phyloP scores from a whole-genome alignment of 2,797 vertebrate genomes.

The Tadarida brasiliensis region DNA sequence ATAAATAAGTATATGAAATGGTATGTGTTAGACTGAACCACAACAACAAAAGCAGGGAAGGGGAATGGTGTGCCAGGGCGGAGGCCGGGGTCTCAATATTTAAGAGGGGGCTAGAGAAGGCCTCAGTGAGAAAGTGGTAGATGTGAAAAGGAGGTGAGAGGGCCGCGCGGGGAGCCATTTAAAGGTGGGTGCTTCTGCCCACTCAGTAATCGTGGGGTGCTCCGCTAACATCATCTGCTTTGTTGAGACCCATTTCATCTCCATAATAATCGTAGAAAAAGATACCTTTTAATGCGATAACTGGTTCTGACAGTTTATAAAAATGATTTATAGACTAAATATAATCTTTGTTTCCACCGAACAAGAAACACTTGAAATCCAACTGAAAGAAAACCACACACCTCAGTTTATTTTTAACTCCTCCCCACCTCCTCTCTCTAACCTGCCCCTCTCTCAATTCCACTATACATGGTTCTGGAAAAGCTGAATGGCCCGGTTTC shows the following conservation, averaged over 20 bases:
- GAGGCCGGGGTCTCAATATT: not conserved
- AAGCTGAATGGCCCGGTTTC: conserved; percentile 79
- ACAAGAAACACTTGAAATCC: conserved; percentile 45
- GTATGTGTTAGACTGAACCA: not conserved
- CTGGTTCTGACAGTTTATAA: conserved; percentile 71
- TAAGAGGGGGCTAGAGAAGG: not conserved
- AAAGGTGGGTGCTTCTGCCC: not conserved
- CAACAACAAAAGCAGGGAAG: not conserved
- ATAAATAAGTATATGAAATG: not conserved
- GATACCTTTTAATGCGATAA: conserved; percentile 51
- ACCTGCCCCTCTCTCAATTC: conserved; percentile 48
- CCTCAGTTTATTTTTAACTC: conserved; percentile 63
- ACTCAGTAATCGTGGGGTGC: accelerated
- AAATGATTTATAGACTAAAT: conserved; percentile 75
- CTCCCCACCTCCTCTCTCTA: not conserved
- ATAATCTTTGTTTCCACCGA: conserved; percentile 48
- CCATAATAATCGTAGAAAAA: conserved; percentile 54
- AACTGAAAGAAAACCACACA: conserved; percentile 58
- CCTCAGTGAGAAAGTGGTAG: not conserved
- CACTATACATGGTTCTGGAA: conserved; percentile 55
- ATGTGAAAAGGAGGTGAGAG: not conserved
- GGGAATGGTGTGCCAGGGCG: not conserved
- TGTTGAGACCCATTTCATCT: not conserved
- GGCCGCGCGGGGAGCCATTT: not conserved
- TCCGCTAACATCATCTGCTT: not conserved